Evolutionary conservation across 2,797 vertebrate species (phyloP).

Genomic region (Pogoniulus pusillus): DNA sequence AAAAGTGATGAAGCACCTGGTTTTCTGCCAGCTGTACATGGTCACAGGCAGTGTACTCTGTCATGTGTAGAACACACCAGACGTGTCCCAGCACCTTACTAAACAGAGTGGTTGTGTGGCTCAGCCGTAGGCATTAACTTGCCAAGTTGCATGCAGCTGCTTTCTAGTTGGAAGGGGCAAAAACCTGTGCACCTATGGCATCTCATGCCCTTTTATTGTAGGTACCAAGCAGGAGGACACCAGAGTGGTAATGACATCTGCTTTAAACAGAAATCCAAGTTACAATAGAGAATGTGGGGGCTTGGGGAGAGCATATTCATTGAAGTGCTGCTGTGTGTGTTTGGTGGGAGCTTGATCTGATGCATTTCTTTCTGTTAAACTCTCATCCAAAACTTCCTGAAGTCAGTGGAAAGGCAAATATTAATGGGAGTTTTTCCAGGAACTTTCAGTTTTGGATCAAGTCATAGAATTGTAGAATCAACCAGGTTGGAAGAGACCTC

Average conservation of each 20-base stretch:
- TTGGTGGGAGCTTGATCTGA: not conserved
- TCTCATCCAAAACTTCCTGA: not conserved
- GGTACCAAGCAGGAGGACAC: constrained; percentile 13
- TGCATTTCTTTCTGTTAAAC: not conserved
- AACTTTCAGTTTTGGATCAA: not conserved
- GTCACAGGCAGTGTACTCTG: not conserved
- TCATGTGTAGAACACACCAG: not conserved
- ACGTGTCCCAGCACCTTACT: not conserved
- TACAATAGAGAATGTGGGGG: not conserved
- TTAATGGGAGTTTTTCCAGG: not conserved
- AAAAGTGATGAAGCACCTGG: not conserved
- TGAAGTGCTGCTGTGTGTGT: not conserved
- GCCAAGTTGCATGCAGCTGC: not conserved
- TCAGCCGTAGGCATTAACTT: not conserved
- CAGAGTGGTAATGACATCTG: not conserved
- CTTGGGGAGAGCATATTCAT: not conserved
- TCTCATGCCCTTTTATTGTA: constrained; percentile 15
- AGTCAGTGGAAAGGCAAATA: not conserved
- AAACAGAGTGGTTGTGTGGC: not conserved
- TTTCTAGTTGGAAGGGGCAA: constrained; percentile 2
- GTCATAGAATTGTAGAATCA: no score
- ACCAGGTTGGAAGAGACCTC: no score
- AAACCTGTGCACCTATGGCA: not conserved
- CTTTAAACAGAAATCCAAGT: constrained; percentile 16
- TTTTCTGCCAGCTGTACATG: not conserved